Conservation (phyloP, 2,113 vertebrate genomes). For the Urocynchramus pylzowi region DNA sequence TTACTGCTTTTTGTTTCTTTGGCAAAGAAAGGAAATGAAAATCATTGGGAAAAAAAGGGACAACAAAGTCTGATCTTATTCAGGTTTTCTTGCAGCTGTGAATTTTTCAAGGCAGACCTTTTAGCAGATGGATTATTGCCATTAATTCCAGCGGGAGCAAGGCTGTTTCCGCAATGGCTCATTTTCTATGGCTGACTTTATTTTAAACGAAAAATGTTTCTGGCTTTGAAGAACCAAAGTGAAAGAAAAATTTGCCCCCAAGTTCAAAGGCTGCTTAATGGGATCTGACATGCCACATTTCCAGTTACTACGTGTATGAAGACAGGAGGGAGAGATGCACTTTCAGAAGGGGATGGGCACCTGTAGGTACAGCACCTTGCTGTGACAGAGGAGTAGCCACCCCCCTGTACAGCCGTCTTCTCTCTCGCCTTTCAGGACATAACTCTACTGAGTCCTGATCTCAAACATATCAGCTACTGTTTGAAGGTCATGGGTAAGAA, state of each 20-base stretch:
- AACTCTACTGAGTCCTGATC: neutral
- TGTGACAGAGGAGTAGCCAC: neutral
- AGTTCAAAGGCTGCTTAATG: neutral
- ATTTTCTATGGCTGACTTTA: slow-evolving; percentile 10
- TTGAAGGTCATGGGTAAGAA: neutral
- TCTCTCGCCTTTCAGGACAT: neutral
- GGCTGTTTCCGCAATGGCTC: neutral
- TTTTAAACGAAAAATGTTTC: neutral
- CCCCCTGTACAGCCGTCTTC: neutral
- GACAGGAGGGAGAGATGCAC: neutral
- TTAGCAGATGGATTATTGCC: neutral
- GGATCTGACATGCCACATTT: neutral
- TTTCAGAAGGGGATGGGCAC: neutral
- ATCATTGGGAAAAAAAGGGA: neutral
- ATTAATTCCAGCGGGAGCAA: neutral
- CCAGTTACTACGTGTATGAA: neutral
- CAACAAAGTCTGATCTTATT: neutral
- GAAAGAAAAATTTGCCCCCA: neutral
- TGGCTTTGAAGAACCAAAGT: neutral
- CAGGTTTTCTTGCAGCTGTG: slow-evolving; percentile 36
- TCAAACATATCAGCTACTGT: neutral
- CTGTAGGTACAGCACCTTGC: neutral
- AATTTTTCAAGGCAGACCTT: slow-evolving; percentile 20
- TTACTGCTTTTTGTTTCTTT: slow-evolving; percentile 51
- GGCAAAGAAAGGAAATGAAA: slow-evolving; percentile 59